phyloP scores from a whole-genome alignment of 1,140 invertebrate genomes.

The Papilio xuthus region DNA sequence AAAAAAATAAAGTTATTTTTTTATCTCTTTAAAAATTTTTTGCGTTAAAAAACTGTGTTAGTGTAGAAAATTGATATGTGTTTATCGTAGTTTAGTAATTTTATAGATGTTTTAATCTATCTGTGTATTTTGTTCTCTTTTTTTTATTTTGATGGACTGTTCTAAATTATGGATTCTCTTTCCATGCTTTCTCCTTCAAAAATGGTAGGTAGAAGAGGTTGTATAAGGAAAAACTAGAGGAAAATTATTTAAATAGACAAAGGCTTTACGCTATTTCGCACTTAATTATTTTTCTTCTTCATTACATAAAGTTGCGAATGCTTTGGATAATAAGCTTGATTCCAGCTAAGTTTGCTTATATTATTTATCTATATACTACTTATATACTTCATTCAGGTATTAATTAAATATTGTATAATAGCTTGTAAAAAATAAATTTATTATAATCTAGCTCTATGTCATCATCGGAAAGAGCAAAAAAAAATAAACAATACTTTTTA shows the following conservation, averaged over 20 bases:
- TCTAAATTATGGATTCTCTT: slow-evolving; percentile 77
- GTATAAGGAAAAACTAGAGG: slow-evolving; percentile 74
- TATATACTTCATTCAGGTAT: neutral
- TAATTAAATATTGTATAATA: neutral
- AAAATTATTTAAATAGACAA: slow-evolving; percentile 35
- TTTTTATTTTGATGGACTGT: slow-evolving; percentile 43
- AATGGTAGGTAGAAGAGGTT: slow-evolving; percentile 81
- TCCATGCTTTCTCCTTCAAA: slow-evolving; percentile 80
- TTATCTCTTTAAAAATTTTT: neutral
- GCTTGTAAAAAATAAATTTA: neutral
- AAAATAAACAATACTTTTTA: neutral
- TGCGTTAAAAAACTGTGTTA: neutral
- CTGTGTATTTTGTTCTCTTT: slow-evolving; percentile 37
- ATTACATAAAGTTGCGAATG: slow-evolving; percentile 11
- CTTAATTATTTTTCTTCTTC: neutral
- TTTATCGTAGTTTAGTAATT: slow-evolving; percentile 24
- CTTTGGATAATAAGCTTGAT: neutral
- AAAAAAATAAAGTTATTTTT: neutral
- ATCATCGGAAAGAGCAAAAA: neutral
- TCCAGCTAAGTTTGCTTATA: slow-evolving; percentile 8
- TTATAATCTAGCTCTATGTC: neutral
- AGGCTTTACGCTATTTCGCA: slow-evolving; percentile 26
- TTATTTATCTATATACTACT: neutral
- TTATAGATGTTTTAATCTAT: slow-evolving; percentile 33
- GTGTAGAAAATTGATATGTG: slow-evolving; percentile 18